These are phyloP conservation scores for Aldrovandia affinis DNA, from an alignment of 2,797 vertebrate genomes.

Conservation along the genomic window DNA sequence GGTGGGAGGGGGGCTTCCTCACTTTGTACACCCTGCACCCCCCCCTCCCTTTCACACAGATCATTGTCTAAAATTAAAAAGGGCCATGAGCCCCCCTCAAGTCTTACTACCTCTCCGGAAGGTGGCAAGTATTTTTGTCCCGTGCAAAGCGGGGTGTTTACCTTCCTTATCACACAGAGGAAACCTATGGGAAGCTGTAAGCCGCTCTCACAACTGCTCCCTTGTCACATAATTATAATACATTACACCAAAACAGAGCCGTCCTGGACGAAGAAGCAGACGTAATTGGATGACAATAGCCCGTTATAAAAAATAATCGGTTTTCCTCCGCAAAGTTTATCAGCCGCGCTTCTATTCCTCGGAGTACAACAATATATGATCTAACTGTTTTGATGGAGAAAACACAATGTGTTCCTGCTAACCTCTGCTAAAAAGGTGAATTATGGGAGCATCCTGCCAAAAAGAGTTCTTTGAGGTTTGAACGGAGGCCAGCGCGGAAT, in stretches of 20 bases:
- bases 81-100: constrained; percentile 51
- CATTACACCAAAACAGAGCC: constrained; percentile 55
- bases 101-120: constrained; percentile 57
- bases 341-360: constrained; percentile 33
- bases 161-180: constrained; percentile 77
- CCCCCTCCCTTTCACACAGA: constrained; percentile 60
- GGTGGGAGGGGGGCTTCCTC: constrained; percentile 73
- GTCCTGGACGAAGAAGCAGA: constrained; percentile 38
- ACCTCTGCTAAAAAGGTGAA: constrained; percentile 65
- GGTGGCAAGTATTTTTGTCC: constrained; percentile 55
- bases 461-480: constrained; percentile 70
- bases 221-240: constrained; percentile 76
- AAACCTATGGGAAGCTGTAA: constrained; percentile 79
- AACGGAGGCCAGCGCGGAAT: constrained; percentile 67
- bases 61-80: constrained; percentile 69
- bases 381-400: constrained; percentile 56
- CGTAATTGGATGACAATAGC: constrained; percentile 42
- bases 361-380: constrained; percentile 57
- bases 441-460: constrained; percentile 66
- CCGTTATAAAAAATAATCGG: constrained; percentile 42
- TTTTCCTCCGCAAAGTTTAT: constrained; percentile 46
- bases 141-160: constrained; percentile 65
- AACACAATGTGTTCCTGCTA: constrained; percentile 59
- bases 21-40: constrained; percentile 70
- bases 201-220: constrained; percentile 62